A percentile compares a stretch with the other conserved stretches of the same genome.
Evolutionary conservation across 2,888 invertebrate genomes (phyloP).

Genomic region (Dicycla oo): DNA sequence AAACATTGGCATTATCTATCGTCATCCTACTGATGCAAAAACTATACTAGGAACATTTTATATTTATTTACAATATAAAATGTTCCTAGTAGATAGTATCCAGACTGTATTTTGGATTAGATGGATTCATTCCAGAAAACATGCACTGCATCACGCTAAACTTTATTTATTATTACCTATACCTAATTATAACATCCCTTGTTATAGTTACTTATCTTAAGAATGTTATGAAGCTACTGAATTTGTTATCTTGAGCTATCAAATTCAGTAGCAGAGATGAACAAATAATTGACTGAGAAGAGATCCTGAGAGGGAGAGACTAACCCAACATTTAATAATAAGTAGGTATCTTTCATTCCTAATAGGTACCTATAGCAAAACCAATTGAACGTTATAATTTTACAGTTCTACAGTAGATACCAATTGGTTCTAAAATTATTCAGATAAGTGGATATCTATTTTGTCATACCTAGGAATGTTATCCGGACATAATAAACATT

Average conservation of each 20-base stretch:
- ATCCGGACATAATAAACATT: not conserved
- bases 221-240: not conserved
- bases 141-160: not conserved
- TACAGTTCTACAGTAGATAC: not conserved
- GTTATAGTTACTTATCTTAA: not conserved
- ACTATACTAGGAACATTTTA: too few species aligned
- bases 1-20: constrained; percentile 4
- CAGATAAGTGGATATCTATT: not conserved
- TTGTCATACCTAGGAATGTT: not conserved
- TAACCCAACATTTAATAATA: not conserved
- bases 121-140: not conserved
- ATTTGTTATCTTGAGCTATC: not conserved
- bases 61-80: not conserved
- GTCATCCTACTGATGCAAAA: not conserved
- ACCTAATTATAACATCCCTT: not conserved
- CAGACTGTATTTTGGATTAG: not conserved
- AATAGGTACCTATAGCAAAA: not conserved
- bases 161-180: not conserved
- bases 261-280: not conserved
- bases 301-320: not conserved
- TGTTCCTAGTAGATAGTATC: not conserved
- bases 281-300: not conserved
- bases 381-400: not conserved
- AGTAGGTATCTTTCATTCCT: not conserved
- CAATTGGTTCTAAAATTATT: not conserved